Conservation (phyloP, 1,140 invertebrate genomes). For the Caerostris darwini region DNA sequence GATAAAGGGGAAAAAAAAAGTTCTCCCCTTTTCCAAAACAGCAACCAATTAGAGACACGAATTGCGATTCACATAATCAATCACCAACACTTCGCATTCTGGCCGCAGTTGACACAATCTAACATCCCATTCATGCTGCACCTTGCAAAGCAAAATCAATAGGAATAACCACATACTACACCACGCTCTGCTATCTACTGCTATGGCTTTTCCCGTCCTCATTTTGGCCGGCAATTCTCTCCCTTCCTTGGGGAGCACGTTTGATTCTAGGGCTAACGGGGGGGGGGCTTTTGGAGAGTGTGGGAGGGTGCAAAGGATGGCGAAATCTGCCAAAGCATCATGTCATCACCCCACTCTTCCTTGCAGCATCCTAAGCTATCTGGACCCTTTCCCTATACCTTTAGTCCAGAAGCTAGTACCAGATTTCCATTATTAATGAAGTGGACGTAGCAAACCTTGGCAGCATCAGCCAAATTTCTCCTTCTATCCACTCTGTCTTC, state of each 20-base stretch:
- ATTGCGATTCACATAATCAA: constrained; percentile 52
- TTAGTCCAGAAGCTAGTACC: constrained; percentile 46
- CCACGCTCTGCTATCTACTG: background rate
- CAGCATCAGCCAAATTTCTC: constrained; percentile 61
- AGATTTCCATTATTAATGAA: constrained; percentile 71
- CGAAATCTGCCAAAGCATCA: constrained; percentile 63
- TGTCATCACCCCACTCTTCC: constrained; percentile 52
- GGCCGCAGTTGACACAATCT: constrained; percentile 61
- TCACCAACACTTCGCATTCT: constrained; percentile 26
- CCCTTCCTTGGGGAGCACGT: background rate
- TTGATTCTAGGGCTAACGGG: background rate
- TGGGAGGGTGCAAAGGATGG: background rate
- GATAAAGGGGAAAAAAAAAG: background rate
- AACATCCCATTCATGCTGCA: constrained; percentile 45
- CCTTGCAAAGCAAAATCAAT: constrained; percentile 46
- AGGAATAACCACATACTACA: constrained; percentile 49
- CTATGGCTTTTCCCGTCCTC: background rate
- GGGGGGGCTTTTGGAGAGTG: background rate
- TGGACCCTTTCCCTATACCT: background rate
- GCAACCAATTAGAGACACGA: constrained; percentile 50
- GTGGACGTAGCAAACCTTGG: constrained; percentile 29
- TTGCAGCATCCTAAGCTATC: background rate
- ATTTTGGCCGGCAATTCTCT: background rate
- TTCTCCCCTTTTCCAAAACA: background rate
- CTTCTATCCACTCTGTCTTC: constrained; percentile 13